phyloP scores from a whole-genome alignment of 1,140 invertebrate genomes.

The Hyposmocoma kahamanoa region DNA sequence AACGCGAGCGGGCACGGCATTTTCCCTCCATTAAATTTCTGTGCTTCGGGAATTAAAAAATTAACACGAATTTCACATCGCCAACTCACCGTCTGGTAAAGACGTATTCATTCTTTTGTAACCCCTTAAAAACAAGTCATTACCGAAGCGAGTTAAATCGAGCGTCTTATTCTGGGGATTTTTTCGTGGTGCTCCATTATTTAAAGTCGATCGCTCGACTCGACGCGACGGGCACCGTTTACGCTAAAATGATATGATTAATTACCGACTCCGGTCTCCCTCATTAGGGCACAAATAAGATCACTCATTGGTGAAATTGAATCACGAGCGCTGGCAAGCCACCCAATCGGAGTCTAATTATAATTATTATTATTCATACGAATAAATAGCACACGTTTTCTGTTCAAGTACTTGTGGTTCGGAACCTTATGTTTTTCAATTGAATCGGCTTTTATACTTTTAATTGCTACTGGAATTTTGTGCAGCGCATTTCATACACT shows the following conservation, averaged over 20 bases:
- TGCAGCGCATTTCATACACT: too few species aligned
- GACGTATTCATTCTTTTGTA: conserved; percentile 66
- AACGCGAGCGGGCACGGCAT: conserved; percentile 19
- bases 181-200: conserved; percentile 67
- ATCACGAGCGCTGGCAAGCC: conserved; percentile 46
- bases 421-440: neutral
- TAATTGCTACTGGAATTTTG: too few species aligned
- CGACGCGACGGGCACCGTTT: conserved; percentile 44
- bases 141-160: conserved; percentile 65
- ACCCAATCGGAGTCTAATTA: conserved; percentile 59
- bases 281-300: conserved; percentile 67
- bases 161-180: conserved; percentile 53
- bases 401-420: conserved; percentile 1
- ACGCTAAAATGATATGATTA: conserved; percentile 71
- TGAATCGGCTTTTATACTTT: too few species aligned
- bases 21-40: conserved; percentile 50
- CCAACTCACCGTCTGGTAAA: conserved; percentile 53
- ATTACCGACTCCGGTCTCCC: conserved; percentile 56
- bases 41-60: conserved; percentile 46
- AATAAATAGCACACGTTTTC: conserved; percentile 34
- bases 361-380: conserved; percentile 59
- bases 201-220: conserved; percentile 52
- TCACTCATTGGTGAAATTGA: conserved; percentile 67
- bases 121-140: conserved; percentile 72
- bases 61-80: conserved; percentile 42